Percentiles rank a stretch among this genome's conserved stretches.
Evolutionary conservation across 2,888 invertebrate species (phyloP).

Genomic region (Cinara cedri): DNA sequence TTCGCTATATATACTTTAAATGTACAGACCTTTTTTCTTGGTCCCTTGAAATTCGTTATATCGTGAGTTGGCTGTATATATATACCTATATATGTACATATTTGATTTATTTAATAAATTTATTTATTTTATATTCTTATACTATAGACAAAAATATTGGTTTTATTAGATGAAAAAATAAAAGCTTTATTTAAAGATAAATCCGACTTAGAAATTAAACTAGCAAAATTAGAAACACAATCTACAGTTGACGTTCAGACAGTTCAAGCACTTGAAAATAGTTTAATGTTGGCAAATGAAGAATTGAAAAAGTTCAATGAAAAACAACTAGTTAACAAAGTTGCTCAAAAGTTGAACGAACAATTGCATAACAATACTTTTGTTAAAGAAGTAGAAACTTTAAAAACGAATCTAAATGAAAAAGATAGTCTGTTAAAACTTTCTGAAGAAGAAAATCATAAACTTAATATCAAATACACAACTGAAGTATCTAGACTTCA

Average conservation of each 20-base stretch:
- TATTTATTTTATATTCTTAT: background rate
- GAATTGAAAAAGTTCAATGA: conserved; percentile 6
- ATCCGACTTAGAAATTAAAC: conserved; percentile 13
- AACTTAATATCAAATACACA: background rate
- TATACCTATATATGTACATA: background rate
- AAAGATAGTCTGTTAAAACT: conserved; percentile 4
- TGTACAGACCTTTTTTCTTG: too few species aligned
- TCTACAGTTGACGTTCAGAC: background rate
- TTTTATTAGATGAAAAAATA: background rate
- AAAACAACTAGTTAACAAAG: background rate
- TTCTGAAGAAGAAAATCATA: conserved; percentile 2
- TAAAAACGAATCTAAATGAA: background rate
- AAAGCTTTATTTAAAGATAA: conserved; percentile 18
- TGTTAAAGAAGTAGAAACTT: background rate
- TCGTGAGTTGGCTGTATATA: too few species aligned
- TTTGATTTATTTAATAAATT: background rate
- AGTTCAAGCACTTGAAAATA: conserved; percentile 14
- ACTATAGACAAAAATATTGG: conserved; percentile 17
- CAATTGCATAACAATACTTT: background rate
- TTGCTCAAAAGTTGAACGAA: background rate
- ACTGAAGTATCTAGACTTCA: conserved; percentile 6
- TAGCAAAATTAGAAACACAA: background rate
- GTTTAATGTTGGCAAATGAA: conserved; percentile 11
- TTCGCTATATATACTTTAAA: too few species aligned
- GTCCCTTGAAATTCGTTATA: too few species aligned